These are phyloP conservation scores for Nasonia longicornis DNA, from an alignment of 1,140 invertebrate genomes.

Conservation along the genomic window DNA sequence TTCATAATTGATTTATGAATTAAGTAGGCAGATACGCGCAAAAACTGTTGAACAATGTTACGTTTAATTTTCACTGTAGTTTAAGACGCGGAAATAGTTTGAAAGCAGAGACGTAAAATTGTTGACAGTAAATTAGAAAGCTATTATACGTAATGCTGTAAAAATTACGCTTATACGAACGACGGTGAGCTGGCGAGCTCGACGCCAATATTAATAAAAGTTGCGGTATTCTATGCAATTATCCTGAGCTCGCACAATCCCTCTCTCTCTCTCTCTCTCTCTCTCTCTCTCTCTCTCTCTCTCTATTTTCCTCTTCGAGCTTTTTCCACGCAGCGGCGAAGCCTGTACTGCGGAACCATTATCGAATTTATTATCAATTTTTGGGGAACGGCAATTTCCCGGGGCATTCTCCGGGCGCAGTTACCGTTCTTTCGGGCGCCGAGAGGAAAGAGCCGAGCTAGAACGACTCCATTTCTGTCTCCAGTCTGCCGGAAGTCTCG, in stretches of 20 bases:
- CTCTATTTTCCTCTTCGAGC: not conserved
- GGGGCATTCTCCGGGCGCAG: slow-evolving; percentile 50
- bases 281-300: slow-evolving; percentile 19
- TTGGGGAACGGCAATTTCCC: slow-evolving; percentile 64
- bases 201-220: slow-evolving; percentile 53
- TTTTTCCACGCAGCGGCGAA: not conserved
- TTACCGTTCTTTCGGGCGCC: slow-evolving; percentile 12
- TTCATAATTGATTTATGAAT: no score
- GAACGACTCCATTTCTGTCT: slow-evolving; percentile 65
- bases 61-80: no score
- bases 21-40: no score
- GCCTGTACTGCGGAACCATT: slow-evolving; percentile 46
- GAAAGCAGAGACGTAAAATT: no score
- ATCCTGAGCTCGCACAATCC: slow-evolving; percentile 44
- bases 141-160: no score
- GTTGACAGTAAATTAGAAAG: no score
- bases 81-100: no score
- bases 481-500: slow-evolving; percentile 64
- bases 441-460: slow-evolving; percentile 2
- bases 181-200: not conserved
- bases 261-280: no score
- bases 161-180: slow-evolving; percentile 12
- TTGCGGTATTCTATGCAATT: slow-evolving; percentile 65
- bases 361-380: slow-evolving; percentile 70
- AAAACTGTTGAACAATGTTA: no score